Conservation (phyloP, 2,888 invertebrate species). For the Sepiola atlantica region DNA sequence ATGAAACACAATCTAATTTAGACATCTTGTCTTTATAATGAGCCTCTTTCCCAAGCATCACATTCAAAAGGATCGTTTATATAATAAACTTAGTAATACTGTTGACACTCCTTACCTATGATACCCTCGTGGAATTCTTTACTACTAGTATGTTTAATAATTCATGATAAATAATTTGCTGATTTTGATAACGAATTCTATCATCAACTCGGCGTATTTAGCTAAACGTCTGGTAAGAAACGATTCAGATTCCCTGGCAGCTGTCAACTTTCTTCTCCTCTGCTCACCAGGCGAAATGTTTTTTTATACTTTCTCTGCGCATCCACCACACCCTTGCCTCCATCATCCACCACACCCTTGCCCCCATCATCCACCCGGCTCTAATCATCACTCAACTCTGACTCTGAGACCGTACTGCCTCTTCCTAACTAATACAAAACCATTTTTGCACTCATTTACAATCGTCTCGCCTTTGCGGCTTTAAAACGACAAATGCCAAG, state of each 20-base stretch:
- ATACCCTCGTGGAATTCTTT: too few species aligned
- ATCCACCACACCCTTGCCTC: too few species aligned
- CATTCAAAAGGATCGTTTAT: too few species aligned
- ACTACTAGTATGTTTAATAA: neutral
- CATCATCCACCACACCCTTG: too few species aligned
- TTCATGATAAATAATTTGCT: constrained; percentile 4
- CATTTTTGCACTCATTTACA: constrained; percentile 3
- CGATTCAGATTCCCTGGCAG: neutral
- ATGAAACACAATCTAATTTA: too few species aligned
- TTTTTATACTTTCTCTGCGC: too few species aligned
- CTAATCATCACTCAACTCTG: neutral
- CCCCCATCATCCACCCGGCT: neutral
- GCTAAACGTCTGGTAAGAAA: neutral
- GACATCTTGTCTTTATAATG: too few species aligned
- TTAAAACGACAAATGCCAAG: neutral
- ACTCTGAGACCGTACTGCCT: neutral
- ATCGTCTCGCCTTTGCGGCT: neutral
- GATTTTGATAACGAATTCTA: neutral
- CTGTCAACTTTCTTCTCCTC: neutral
- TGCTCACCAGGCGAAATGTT: neutral
- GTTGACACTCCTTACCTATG: too few species aligned
- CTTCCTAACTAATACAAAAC: neutral
- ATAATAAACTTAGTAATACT: too few species aligned
- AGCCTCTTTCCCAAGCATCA: too few species aligned
- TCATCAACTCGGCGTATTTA: neutral